Base-by-base conservation (phyloP, 2,113 vertebrate genomes). In the Ciconia boyciana region DNA sequence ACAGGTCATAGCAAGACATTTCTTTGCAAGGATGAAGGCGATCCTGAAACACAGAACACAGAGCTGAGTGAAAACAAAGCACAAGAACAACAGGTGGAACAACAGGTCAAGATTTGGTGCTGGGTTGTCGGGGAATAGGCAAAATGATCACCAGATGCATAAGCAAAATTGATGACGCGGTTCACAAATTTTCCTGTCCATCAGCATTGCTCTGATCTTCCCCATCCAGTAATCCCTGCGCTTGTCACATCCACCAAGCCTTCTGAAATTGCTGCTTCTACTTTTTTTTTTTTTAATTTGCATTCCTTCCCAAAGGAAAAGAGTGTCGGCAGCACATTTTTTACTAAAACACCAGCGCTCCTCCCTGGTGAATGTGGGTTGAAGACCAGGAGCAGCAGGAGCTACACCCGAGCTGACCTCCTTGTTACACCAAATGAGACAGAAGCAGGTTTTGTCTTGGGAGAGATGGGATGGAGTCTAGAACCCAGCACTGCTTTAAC, bases 1-100 rank as follows among this genome's bases (percentile, higher is more conserved):
- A 94, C 21, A 96, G 51, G 77, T 96, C 89, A 7, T 83, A 96
- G 95, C 91, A 92, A 34, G 96, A 79, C 96, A 94, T 95, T 32
- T 86, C 20, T 41, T 5, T 1, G 31, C 19, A 1, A 19, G 16
- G 15, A 5, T 41, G 85, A 16, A 80, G 72, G 39, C 0, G 31
- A 51, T 18, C 36, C 95, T 95, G 89, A 57, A 94, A 91, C 0
- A 54, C 4, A 89, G n/a, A 93, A 39, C 20, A 58, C 7, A 26
- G 70, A 80, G 24, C 1, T 17, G 62, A 0, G 5, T 72, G 4
- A 93, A 60, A 52, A 49, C 26, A 26, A 10, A 78, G 84, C n/a
- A 9, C 5, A 11, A 17, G 28, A 0, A 44, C 17, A 7, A 1
- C 4, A 39, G 39, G 39, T 2, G 29, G 36, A 69, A 7, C 17